phyloP scores from a whole-genome alignment of 2,113 vertebrate genomes.

The Brienomyrus longianalis region DNA sequence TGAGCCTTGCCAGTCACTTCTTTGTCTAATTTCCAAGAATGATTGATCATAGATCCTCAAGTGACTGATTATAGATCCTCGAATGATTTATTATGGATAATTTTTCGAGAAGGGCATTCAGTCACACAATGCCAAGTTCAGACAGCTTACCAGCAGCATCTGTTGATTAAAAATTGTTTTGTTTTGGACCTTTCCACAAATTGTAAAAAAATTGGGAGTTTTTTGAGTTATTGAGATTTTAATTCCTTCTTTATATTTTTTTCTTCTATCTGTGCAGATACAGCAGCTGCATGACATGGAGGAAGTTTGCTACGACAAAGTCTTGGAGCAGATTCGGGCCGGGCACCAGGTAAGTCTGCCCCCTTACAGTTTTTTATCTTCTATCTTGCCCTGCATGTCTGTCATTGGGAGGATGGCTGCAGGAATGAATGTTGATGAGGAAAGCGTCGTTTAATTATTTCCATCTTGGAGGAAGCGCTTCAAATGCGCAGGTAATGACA shows the following conservation, averaged over 20 bases:
- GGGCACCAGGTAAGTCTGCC: slow-evolving; percentile 78
- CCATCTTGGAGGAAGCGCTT: not conserved
- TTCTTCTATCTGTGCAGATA: slow-evolving; percentile 58
- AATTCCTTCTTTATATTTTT: not conserved
- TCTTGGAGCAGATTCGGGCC: slow-evolving; percentile 84
- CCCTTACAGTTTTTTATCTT: not conserved
- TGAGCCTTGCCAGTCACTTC: not conserved
- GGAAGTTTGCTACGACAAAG: slow-evolving; percentile 92
- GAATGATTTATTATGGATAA: not conserved
- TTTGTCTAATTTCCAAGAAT: not conserved
- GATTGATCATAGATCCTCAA: not conserved
- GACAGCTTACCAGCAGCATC: not conserved
- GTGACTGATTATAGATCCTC: not conserved
- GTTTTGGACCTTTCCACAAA: not conserved
- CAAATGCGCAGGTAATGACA: not conserved
- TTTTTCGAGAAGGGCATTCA: not conserved
- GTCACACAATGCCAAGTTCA: not conserved
- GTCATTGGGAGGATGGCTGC: not conserved
- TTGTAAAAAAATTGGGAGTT: not conserved
- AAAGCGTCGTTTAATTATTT: not conserved
- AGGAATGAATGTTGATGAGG: not conserved
- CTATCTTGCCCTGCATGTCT: not conserved
- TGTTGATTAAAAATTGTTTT: not conserved
- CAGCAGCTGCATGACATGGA: slow-evolving; percentile 94
- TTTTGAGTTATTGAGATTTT: not conserved